phyloP scores from a whole-genome alignment of 2,113 vertebrate species.

The Cynocephalus volans region DNA sequence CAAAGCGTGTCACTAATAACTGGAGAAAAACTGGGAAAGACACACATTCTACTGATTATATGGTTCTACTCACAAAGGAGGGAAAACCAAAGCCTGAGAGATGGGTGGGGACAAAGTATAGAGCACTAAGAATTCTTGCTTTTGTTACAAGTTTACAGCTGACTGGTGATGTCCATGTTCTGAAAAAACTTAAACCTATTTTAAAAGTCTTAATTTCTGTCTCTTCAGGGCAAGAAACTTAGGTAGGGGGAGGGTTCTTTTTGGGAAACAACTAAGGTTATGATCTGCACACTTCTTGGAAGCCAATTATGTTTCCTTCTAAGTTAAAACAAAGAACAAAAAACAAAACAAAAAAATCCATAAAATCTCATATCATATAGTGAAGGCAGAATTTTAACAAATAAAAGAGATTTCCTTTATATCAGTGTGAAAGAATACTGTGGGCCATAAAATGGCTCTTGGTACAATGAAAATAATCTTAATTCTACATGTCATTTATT shows the following conservation, averaged over 20 bases:
- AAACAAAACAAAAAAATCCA: not conserved
- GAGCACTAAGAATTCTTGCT: not conserved
- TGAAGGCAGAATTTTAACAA: not conserved
- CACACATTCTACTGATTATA: not conserved
- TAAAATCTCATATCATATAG: not conserved
- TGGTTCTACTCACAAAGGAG: not conserved
- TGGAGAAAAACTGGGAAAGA: not conserved
- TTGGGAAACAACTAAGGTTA: not conserved
- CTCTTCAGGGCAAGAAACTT: not conserved
- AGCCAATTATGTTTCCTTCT: not conserved
- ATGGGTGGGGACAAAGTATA: not conserved
- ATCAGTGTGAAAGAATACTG: not conserved
- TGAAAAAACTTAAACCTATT: not conserved
- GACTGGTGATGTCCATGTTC: not conserved
- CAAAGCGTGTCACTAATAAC: not conserved
- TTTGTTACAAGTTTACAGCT: not conserved
- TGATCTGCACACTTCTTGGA: not conserved
- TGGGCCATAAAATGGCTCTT: not conserved
- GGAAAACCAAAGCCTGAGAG: not conserved
- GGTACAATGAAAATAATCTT: not conserved
- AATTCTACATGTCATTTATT: not conserved
- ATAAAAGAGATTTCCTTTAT: not conserved
- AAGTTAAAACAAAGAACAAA: not conserved
- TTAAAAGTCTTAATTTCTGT: conserved; percentile 12
- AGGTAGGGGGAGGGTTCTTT: not conserved